Conservation (phyloP, 1,140 invertebrate species). For the Ceratitis capitata region DNA sequence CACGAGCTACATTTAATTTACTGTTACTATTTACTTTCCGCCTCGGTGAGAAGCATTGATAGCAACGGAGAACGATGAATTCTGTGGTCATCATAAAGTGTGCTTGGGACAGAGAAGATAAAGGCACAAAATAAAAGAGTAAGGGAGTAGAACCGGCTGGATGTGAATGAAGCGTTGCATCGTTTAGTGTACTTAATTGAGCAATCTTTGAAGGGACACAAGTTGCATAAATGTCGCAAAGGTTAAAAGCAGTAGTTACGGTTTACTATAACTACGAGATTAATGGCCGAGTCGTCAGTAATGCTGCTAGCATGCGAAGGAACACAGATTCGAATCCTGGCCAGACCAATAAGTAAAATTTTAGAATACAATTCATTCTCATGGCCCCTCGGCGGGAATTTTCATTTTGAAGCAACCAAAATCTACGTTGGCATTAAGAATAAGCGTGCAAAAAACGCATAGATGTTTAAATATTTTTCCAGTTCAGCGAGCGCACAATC, state of each 20-base stretch:
- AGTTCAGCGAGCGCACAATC: neutral
- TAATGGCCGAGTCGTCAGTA: too few relatives aligned
- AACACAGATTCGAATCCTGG: too few relatives aligned
- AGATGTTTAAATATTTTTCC: neutral
- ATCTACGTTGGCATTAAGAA: too few relatives aligned
- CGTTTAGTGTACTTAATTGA: neutral
- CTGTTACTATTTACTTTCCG: neutral
- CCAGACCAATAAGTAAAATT: too few relatives aligned
- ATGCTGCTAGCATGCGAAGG: too few relatives aligned
- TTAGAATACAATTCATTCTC: too few relatives aligned
- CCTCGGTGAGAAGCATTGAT: neutral
- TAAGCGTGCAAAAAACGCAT: too few relatives aligned
- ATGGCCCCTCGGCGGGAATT: too few relatives aligned
- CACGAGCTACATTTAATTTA: neutral
- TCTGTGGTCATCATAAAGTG: neutral
- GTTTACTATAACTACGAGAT: too few relatives aligned
- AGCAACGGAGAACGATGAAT: neutral
- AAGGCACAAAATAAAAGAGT: too few relatives aligned
- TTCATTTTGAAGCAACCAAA: too few relatives aligned
- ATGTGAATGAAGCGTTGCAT: neutral
- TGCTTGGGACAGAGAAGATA: neutral
- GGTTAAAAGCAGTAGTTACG: neutral
- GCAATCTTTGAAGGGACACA: neutral
- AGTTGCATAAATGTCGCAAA: neutral
- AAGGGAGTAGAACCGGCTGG: neutral